Evolutionary conservation across 2,797 vertebrate genomes (phyloP).

Genomic region (Parotocinclus haroldoi): DNA sequence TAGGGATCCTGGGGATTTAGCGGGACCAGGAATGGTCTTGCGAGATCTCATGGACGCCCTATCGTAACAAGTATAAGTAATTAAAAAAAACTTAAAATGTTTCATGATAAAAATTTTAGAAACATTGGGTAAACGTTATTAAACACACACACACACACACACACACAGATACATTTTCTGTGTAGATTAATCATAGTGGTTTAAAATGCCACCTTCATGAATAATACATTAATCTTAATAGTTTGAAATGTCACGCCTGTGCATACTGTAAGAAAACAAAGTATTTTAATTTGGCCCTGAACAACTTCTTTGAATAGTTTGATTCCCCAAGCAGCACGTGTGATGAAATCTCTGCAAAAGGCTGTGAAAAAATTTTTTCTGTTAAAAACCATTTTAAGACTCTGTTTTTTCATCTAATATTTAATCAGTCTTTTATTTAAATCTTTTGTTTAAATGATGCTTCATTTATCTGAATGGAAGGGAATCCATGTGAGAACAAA

Average conservation of each 20-base stretch:
- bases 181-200: too few relatives aligned
- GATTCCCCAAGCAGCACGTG: slow-evolving; percentile 9
- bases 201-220: too few relatives aligned
- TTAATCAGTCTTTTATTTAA: slow-evolving; percentile 46
- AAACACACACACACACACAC: too few relatives aligned
- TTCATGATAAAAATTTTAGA: too few relatives aligned
- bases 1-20: too few relatives aligned
- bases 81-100: too few relatives aligned
- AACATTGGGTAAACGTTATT: too few relatives aligned
- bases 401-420: slow-evolving; percentile 25
- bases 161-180: too few relatives aligned
- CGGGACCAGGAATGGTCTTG: too few relatives aligned
- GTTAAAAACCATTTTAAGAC: slow-evolving; percentile 30
- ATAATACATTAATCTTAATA: too few relatives aligned
- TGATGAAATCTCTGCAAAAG: slow-evolving; percentile 33
- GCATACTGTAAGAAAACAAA: slow-evolving; percentile 11
- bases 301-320: slow-evolving; percentile 36
- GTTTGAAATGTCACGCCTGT: background rate
- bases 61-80: too few relatives aligned
- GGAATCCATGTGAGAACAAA: background rate
- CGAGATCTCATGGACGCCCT: too few relatives aligned
- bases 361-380: slow-evolving; percentile 32
- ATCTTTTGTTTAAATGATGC: slow-evolving; percentile 39
- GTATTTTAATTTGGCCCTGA: slow-evolving; percentile 29
- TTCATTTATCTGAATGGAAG: slow-evolving; percentile 26